Base-by-base conservation (phyloP, 2,888 invertebrate genomes). In the Rhopalosiphum nymphaeae region DNA sequence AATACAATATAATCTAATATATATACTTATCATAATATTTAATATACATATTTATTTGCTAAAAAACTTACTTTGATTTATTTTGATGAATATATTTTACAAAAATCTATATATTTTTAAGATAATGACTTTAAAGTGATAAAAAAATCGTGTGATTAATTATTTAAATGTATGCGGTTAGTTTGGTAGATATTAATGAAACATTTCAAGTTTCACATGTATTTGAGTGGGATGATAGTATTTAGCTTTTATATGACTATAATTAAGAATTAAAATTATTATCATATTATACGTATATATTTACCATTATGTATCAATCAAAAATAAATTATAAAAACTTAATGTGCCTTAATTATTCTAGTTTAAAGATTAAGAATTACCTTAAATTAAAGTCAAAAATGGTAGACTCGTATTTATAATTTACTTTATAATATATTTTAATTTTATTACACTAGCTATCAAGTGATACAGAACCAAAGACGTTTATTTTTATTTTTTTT, bases 401-500 rank as follows among this genome's bases (percentile, higher is more conserved):
- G 42, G 36, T 49, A 78, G 49, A 0, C 10, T 67, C 36, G 5
- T 5, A 26, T 91, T 91, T 84, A 91, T 53, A 84, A 78, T 78
- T 84, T 49, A 49, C 46, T 90, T 91, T 53, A 91, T 53, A 42
- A 49, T 53, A 84, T 53, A 78, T 91, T 42, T 29, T 78, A 7
- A 0, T 91, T 91, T 53, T 91, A 84, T 36, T 91, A 42, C 53
- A 49, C 7, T 78, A 78, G n/a, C 26, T n/a, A 78, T 56, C 56
- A 44, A 42, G 67, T 89, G 42, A 16, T 25, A 11, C 7, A 89
- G 42, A 56, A 91, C 67, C 49, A 26, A 53, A 91, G 78, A 84
- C 42, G 42, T 49, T 91, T 49, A 84, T 36, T 53, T 42, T 7
- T 16, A 53, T 78, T 46, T 49, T 87, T 88, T 78, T 91, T 91